Evolutionary conservation across 2,888 invertebrate species (phyloP), one percentile per base, ranked within the genome.

Genomic region (Yponomeuta evonymella): DNA sequence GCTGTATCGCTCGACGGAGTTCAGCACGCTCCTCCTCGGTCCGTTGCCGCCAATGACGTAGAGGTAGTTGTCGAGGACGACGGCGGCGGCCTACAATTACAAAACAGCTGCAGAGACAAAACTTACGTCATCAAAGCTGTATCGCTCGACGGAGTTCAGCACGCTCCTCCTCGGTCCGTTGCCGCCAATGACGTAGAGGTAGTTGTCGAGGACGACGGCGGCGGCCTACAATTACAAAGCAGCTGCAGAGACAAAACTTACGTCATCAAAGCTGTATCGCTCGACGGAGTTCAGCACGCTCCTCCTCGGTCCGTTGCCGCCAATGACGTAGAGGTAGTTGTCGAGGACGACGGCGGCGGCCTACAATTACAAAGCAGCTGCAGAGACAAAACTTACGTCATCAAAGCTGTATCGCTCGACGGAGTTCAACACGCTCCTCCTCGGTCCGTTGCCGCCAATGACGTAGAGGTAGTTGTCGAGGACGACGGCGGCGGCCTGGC

Each of bases 31-130:
- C 74, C 95, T 94, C 73, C 95, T 94, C 76, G 96, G 96, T 82
- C 96, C 96, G 83, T 96, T 97, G 3, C 98, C 98, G 29, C 98
- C 98, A 68, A 98, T 96, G 23, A 96, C 97, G 86, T 98, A 98
- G 70, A 98, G 93, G 80, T 94, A 94, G 76, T 95, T 95, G 84
- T 96, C 96, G 84, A 43, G 23, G 23, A 23, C 23, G 23, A 23
- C 23, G 23, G 23, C 23, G 23, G 23, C 23, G 23, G 23, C 23
- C 23, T 23, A 23, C 23, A 23, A 23, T 23, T 23, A 23, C 23
- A 23, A 23, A 1, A 0, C 23, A 23, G 43, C 8, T 43, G 8
- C 9, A 8, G 84, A 43, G 43, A 6, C 43, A 43, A 43, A 43
- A 8, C 43, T 43, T 8, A 67, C 4, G 15, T 12, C 51, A 58